Percentiles rank a stretch among this genome's conserved stretches.
These are phyloP conservation scores for Meandrina meandrites DNA, from an alignment of 92 coral and sea anemone species.

Conservation along the genomic window DNA sequence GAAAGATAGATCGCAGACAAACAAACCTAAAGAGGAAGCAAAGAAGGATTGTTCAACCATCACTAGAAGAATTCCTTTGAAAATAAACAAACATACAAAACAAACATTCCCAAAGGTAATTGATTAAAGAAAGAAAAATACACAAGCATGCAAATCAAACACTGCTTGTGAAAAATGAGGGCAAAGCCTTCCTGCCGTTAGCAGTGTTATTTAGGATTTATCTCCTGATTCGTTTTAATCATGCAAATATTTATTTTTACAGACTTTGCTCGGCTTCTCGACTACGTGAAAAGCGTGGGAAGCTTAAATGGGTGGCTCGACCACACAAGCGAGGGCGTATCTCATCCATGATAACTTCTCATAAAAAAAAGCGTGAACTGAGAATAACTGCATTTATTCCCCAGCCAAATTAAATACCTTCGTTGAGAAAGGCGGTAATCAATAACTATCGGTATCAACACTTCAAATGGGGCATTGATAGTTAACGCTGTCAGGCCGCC, in stretches of 20 bases:
- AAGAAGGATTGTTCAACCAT: neutral
- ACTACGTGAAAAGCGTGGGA: constrained; percentile 4
- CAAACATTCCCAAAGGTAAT: neutral
- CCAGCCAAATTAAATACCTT: neutral
- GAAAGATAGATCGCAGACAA: neutral
- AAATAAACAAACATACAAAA: neutral
- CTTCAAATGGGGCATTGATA: neutral
- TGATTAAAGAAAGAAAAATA: neutral
- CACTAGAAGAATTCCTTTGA: neutral
- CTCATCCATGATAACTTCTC: neutral
- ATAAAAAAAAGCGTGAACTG: neutral
- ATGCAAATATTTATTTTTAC: neutral
- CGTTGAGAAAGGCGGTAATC: neutral
- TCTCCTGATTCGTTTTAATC: neutral
- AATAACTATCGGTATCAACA: neutral
- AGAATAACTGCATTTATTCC: neutral
- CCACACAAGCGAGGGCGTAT: constrained; percentile 1
- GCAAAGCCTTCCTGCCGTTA: too few species aligned
- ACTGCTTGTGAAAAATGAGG: neutral
- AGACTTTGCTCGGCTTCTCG: neutral
- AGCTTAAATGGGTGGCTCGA: neutral
- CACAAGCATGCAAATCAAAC: neutral
- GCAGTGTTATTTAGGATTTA: neutral
- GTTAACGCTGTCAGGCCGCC: constrained; percentile 5
- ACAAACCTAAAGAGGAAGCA: neutral